Evolutionary conservation across 2,113 vertebrate species (phyloP).

Genomic region (Passer montanus): DNA sequence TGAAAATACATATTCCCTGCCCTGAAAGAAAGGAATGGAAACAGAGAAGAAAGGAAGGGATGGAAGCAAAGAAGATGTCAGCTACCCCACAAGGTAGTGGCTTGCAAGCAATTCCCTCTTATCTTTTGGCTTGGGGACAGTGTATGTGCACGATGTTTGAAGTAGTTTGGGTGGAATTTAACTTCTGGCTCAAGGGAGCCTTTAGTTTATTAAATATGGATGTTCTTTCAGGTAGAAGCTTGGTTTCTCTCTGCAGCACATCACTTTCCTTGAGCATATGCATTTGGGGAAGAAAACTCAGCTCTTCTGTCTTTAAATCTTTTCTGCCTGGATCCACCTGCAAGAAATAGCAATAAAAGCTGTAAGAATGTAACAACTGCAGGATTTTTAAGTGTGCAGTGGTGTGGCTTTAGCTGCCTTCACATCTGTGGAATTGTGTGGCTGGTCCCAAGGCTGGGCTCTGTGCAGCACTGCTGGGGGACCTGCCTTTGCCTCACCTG

Average conservation of each 20-base stretch:
- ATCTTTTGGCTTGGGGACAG: background rate
- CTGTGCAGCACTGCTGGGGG: background rate
- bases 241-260: background rate
- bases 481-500: background rate
- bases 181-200: background rate
- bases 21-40: background rate
- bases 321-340: background rate
- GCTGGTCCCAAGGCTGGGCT: background rate
- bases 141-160: background rate
- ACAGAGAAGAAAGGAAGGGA: background rate
- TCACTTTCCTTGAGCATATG: background rate
- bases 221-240: background rate
- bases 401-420: background rate
- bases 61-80: background rate
- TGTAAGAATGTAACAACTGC: background rate
- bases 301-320: background rate
- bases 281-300: background rate
- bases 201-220: slow-evolving; percentile 49
- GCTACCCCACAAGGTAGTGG: background rate
- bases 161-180: slow-evolving; percentile 1
- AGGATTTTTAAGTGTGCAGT: background rate
- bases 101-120: background rate
- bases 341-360: background rate
- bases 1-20: background rate
- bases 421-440: background rate